Percentiles rank a stretch among this genome's conserved stretches.
Conservation (phyloP, 2,888 invertebrate species). For the Coecobrya sp. region DNA sequence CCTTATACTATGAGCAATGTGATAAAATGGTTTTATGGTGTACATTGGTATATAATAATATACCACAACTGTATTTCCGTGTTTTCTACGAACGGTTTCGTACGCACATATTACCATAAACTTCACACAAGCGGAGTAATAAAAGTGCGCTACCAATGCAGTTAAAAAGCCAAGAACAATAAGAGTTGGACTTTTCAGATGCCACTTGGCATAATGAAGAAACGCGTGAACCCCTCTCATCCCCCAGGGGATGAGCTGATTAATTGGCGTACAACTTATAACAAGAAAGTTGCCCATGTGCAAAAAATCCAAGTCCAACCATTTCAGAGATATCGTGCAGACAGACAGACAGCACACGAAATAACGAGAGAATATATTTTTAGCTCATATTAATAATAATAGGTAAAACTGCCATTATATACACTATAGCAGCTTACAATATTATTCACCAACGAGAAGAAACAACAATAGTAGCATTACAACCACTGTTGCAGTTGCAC, state of each 20-base stretch:
- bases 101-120: not conserved
- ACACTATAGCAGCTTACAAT: not conserved
- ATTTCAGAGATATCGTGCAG: too few relatives aligned
- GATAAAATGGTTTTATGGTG: not conserved
- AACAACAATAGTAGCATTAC: slow-evolving; percentile 5
- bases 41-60: not conserved
- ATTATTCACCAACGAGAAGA: not conserved
- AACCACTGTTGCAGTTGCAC: slow-evolving; percentile 72
- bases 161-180: too few relatives aligned
- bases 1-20: slow-evolving; percentile 11
- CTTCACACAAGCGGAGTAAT: not conserved
- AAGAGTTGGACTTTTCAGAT: too few relatives aligned
- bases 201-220: too few relatives aligned
- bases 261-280: too few relatives aligned
- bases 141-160: too few relatives aligned
- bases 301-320: too few relatives aligned
- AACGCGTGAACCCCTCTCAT: too few relatives aligned
- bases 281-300: too few relatives aligned
- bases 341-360: too few relatives aligned
- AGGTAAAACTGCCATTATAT: not conserved
- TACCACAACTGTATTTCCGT: not conserved
- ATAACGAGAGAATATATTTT: too few relatives aligned
- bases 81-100: not conserved
- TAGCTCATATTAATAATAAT: not conserved
- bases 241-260: too few relatives aligned